Base-by-base conservation (phyloP, 2,113 vertebrate genomes). In the Chrysochloris asiatica region DNA sequence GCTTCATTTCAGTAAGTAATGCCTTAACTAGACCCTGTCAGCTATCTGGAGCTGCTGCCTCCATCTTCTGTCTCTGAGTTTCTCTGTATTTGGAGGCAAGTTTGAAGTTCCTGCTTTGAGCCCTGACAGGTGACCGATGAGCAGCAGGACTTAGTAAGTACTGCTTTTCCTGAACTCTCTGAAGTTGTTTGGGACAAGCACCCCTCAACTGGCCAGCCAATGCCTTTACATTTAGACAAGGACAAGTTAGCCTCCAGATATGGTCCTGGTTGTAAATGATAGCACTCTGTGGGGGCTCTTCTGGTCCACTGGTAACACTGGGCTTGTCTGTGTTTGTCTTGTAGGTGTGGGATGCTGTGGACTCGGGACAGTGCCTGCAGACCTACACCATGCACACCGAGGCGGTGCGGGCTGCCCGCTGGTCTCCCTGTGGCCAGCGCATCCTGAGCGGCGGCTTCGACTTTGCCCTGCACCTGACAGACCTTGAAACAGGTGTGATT, bases 391-490 rank as follows among this genome's bases (percentile, higher is more conserved):
- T 97, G 92, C 99, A 99, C 89, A 96, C 95, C 0, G 97, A 97
- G 95, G 99, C 99, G 0, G 99, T 99, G 85, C 98, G 99, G 77
- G 98, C 98, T 9, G 98, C 98, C 59, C 98, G 16, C 30, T 99
- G 99, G 99, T 98, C 98, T 0, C 97, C 98, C 33, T 99, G 99
- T 59, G 99, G 99, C 93, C 98, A 91, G 84, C 97, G 96, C 65
- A 96, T 99, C 94, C 98, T 99, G 95, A 99, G 98, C 0, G 99
- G 99, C 0, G 99, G 99, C 77, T 99, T 99, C 81, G 99, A 99
- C 97, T 98, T 98, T 30, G 96, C 95, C n/a, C 95, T 98, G 75
- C 97, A 97, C 95, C 94, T 99, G 84, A 99, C 98, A 22, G 99
- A 99, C 86, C 97, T 99, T 6, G 99, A 99, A 97, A 99, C 99